Percentiles rank a stretch among this genome's conserved stretches.
Conservation (phyloP, 2,113 vertebrate genomes). For the Calypte anna region DNA sequence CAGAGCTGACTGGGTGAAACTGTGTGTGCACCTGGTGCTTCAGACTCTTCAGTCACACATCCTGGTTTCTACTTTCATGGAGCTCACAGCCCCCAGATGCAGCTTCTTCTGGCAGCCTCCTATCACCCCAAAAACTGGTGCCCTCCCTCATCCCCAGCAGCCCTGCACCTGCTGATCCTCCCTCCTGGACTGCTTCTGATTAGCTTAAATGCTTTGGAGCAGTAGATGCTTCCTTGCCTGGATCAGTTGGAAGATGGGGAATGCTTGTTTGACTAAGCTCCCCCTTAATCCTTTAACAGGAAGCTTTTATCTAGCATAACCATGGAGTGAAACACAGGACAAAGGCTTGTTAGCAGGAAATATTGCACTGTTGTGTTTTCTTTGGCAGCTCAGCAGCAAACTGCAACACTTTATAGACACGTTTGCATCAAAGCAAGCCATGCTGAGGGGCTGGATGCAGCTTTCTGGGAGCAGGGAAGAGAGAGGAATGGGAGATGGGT, state of each 20-base stretch:
- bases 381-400: neutral
- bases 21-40: accelerated
- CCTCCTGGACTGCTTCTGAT: neutral
- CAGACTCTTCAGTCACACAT: neutral
- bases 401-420: neutral
- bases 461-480: neutral
- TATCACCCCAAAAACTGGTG: neutral
- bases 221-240: neutral
- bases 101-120: neutral
- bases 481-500: neutral
- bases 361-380: neutral
- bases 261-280: constrained; percentile 4
- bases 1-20: neutral
- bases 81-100: accelerated
- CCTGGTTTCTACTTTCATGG: accelerated
- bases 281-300: neutral
- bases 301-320: neutral
- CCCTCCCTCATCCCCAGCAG: neutral
- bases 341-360: constrained; percentile 48
- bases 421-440: neutral
- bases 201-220: neutral
- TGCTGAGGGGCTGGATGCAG: neutral
- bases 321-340: neutral
- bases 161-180: neutral
- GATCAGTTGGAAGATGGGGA: neutral